Base-by-base conservation (phyloP, 1,140 invertebrate species). In the Ceratina calcarata region DNA sequence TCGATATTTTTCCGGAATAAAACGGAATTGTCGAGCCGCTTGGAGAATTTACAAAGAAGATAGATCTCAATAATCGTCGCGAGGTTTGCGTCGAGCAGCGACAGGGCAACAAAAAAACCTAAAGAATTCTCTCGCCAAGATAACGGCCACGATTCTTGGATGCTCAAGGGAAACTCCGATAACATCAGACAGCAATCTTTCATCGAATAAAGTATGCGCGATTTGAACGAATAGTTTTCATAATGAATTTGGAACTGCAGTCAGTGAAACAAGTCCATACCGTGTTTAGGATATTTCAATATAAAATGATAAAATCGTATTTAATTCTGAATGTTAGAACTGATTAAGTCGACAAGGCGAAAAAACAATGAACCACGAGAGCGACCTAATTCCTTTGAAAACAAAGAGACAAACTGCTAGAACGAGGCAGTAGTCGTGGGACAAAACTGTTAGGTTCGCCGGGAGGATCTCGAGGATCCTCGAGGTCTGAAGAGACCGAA, bases 401-500 rank as follows among this genome's bases (percentile, higher is more conserved):
- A 77, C 51, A 45, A 16, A 20, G 60, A 62, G 76, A 64, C 76
- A 57, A 72, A 72, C 58, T 49, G 32, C 45, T 78, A 20, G 76
- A 78, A 72, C 60, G 69, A 27, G 22, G 66, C 18, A 32, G 55
- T 57, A 73, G 45, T 62, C 13, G 60, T 49, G 58, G 67, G 27
- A 62, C 67, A 55, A 78, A 78, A 78, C 60, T 22, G 76, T 71
- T 72, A 77, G 68, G 45, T 61, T 69, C n/a, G 15, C 53, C n/a
- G 67, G 49, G 12, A 27, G 53, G 68, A 64, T 22, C 68, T 71
- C 32, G 27, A 79, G 77, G 53, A 73, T 79, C 1, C 77, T 84
- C 64, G 51, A 62, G 62, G 55, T 57, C 53, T 51, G 76, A 84
- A 83, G 78, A 66, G 67, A 65, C n/a, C 10, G 65, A 70, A 62